Evolutionary conservation across 1,140 invertebrate species (phyloP), one percentile per base, ranked within the genome.

Genomic region (Mycetomoellerius zeteki): DNA sequence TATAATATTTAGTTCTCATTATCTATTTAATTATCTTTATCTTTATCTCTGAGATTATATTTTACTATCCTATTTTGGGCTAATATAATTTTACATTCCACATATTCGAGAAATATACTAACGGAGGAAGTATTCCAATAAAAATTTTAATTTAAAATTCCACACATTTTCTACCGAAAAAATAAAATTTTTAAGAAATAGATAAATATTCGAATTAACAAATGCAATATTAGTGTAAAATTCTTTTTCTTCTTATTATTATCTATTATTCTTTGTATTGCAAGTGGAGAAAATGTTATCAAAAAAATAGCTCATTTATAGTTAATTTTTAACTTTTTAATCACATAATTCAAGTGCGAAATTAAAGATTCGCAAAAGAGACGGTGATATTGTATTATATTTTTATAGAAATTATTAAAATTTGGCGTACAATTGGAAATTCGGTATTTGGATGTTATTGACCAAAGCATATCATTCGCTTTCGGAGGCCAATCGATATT

Each of bases 401-500:
- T 12, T n/a, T 69, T 21, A n/a, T n/a, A 64, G 16, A 21, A 60
- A 81, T 37, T 24, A 76, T 19, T 3, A 67, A 85, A 77, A 3
- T 50, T 56, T 24, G 58, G 19, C 3, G 69, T 50, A 19, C 67
- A 75, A 84, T 84, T 84, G 73, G 50, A 75, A 75, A 43, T 12
- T 43, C 27, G 8, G 24, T 82, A 71, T 58, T 24, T 19, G 37
- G 30, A 60, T 60, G 24, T 24, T 73, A 73, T 73, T 24, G 52
- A 60, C 21, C 37, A 37, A 82, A 82, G 24, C 19, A 58, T 52
- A 19, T 75, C 50, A 58, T 19, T 37, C 47, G 33, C 3, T 65
- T 60, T 58, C 62, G 76, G 65, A 60, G 27, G 60, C 37, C 24
- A 85, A 88, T 88, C 69, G 80, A 89, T 77, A 85, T 67, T 85